phyloP scores from a whole-genome alignment of 2,888 invertebrate species.

The Idaea biselata region DNA sequence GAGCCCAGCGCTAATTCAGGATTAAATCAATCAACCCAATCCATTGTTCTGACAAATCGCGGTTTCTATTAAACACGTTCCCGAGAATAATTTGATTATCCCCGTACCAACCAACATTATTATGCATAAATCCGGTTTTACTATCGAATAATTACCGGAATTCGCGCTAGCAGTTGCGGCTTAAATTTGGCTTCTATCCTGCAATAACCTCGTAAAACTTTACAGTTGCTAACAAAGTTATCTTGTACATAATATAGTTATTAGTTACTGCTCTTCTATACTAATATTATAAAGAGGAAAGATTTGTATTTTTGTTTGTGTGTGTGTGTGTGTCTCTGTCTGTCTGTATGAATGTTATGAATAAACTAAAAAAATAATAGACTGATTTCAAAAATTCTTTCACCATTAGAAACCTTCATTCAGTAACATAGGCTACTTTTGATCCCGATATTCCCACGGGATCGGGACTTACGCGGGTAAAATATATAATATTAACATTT shows the following conservation, averaged over 20 bases:
- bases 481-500: too few species aligned
- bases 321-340: too few species aligned
- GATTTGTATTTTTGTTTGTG: too few species aligned
- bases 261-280: too few species aligned
- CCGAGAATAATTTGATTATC: not conserved
- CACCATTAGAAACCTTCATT: too few species aligned
- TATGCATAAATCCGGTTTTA: constrained; percentile 21
- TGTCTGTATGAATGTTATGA: too few species aligned
- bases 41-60: not conserved
- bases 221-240: constrained; percentile 5
- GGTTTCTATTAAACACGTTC: not conserved
- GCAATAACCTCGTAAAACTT: constrained; percentile 31
- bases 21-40: not conserved
- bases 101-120: constrained; percentile 6
- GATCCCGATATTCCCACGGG: too few species aligned
- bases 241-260: not conserved
- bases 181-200: constrained; percentile 30
- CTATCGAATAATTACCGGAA: constrained; percentile 20
- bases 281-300: too few species aligned
- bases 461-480: too few species aligned
- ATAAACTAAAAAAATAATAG: too few species aligned
- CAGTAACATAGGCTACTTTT: too few species aligned
- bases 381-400: too few species aligned
- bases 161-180: constrained; percentile 16
- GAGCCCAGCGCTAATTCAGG: not conserved